phyloP scores from a whole-genome alignment of 2,888 invertebrate species.

The Rhopalosiphum nymphaeae region DNA sequence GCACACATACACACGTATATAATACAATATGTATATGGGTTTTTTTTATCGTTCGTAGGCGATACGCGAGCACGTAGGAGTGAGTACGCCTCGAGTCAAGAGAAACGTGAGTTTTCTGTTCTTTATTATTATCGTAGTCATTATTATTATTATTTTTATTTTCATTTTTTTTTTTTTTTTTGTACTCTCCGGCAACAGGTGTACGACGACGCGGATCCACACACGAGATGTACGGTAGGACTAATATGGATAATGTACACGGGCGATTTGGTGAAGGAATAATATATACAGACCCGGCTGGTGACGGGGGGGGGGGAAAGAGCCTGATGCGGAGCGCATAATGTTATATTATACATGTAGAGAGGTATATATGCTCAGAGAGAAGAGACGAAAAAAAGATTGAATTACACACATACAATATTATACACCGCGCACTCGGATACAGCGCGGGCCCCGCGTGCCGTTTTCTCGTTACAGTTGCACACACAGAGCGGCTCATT shows the following conservation, averaged over 20 bases:
- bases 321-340: neutral
- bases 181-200: slow-evolving; percentile 51
- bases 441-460: slow-evolving; percentile 22
- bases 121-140: slow-evolving; percentile 63
- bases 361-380: neutral
- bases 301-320: neutral
- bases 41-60: slow-evolving; percentile 63
- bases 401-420: slow-evolving; percentile 43
- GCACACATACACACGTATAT: neutral
- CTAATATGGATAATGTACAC: slow-evolving; percentile 64
- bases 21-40: slow-evolving; percentile 3
- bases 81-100: slow-evolving; percentile 60
- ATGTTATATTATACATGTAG: neutral
- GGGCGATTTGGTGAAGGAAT: slow-evolving; percentile 57
- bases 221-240: slow-evolving; percentile 57
- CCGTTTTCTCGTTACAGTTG: slow-evolving; percentile 62
- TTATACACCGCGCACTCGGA: neutral
- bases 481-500: slow-evolving; percentile 57
- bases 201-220: slow-evolving; percentile 54
- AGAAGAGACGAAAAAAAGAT: slow-evolving; percentile 53
- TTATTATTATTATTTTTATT: slow-evolving; percentile 44
- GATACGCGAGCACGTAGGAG: slow-evolving; percentile 64
- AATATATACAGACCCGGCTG: neutral
- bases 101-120: slow-evolving; percentile 65
- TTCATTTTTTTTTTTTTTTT: slow-evolving; percentile 29